A percentile compares a stretch with the other conserved stretches of the same genome.
Conservation (phyloP, 2,113 vertebrate species). For the Corvus hawaiiensis region DNA sequence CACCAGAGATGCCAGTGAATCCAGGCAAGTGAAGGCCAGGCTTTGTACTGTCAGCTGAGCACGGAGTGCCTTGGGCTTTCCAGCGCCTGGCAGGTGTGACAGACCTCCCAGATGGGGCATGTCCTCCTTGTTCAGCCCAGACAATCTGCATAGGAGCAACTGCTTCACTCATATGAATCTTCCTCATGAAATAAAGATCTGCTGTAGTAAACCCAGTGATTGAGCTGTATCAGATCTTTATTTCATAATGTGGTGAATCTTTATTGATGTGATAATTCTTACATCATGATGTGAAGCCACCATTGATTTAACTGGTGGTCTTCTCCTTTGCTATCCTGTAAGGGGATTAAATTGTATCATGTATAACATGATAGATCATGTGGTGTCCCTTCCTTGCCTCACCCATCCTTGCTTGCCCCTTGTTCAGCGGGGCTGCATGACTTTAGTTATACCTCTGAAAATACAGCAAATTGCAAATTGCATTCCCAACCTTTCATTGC, state of each 20-base stretch:
- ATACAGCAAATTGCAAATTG: neutral
- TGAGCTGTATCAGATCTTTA: neutral
- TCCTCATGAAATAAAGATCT: neutral
- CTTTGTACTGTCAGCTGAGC: neutral
- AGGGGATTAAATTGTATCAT: neutral
- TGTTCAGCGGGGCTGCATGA: neutral
- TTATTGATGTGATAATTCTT: neutral
- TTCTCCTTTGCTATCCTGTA: neutral
- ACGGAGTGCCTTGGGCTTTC: neutral
- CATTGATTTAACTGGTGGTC: neutral
- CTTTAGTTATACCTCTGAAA: neutral
- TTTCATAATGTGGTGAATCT: neutral
- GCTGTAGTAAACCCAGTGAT: neutral
- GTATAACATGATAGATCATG: neutral
- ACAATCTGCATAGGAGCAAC: neutral
- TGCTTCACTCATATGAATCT: neutral
- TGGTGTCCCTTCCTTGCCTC: accelerated
- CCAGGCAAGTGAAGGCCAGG: neutral
- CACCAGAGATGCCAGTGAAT: neutral
- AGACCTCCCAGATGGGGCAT: neutral
- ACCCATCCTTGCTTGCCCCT: neutral
- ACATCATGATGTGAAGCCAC: neutral
- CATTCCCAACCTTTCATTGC: neutral
- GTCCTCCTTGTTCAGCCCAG: neutral
- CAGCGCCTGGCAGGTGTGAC: neutral